phyloP scores from a whole-genome alignment of 2,888 invertebrate genomes.

The Zelleria hepariella region DNA sequence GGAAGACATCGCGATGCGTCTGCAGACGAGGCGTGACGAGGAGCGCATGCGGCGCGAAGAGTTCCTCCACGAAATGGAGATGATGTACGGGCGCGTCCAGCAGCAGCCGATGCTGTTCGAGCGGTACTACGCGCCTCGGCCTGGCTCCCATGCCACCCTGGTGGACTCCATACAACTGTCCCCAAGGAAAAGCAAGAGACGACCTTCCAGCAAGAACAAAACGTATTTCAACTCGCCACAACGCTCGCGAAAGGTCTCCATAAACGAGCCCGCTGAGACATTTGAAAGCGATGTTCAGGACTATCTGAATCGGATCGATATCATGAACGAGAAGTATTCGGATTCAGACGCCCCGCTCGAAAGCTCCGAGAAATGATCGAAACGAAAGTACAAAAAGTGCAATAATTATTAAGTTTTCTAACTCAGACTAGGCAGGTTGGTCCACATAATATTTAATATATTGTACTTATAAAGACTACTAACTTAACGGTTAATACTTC shows the following conservation, averaged over 20 bases:
- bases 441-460: neutral
- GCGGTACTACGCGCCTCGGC: conserved; percentile 75
- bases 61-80: conserved; percentile 78
- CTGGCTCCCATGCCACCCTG: conserved; percentile 27
- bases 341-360: conserved; percentile 39
- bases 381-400: neutral
- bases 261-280: conserved; percentile 46
- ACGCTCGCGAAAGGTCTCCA: conserved; percentile 48
- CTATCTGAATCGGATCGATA: conserved; percentile 45
- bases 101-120: conserved; percentile 80
- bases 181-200: conserved; percentile 51
- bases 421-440: neutral
- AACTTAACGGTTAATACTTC: conserved; percentile 1
- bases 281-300: conserved; percentile 44
- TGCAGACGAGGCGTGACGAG: conserved; percentile 77
- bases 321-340: conserved; percentile 35
- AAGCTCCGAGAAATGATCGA: conserved; percentile 24
- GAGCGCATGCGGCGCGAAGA: conserved; percentile 77
- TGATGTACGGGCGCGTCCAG: conserved; percentile 79
- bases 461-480: neutral
- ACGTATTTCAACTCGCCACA: conserved; percentile 36
- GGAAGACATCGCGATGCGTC: conserved; percentile 77
- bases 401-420: neutral
- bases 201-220: conserved; percentile 27
- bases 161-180: conserved; percentile 44